phyloP scores from a whole-genome alignment of 2,113 vertebrate genomes.

The Carassius carassius region DNA sequence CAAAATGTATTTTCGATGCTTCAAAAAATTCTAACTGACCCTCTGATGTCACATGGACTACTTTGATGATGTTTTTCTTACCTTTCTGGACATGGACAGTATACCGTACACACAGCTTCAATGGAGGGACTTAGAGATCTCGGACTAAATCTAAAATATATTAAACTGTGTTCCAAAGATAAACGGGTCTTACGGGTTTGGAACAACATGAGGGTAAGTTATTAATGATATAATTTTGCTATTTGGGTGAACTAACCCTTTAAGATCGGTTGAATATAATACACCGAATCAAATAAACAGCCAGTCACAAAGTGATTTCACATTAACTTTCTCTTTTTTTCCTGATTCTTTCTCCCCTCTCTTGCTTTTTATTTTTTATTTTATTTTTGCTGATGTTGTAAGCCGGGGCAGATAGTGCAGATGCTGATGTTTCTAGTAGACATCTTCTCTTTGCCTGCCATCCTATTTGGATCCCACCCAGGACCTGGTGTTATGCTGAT shows the following conservation, averaged over 20 bases:
- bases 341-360: slow-evolving; percentile 25
- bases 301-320: slow-evolving; percentile 47
- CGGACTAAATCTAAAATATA: too few species aligned
- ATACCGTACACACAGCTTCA: too few species aligned
- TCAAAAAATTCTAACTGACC: too few species aligned
- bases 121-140: too few species aligned
- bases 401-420: slow-evolving; percentile 55
- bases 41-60: too few species aligned
- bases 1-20: too few species aligned
- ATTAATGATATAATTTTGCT: too few species aligned
- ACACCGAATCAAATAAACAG: slow-evolving; percentile 29
- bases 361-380: slow-evolving; percentile 12
- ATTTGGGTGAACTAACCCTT: background rate
- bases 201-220: too few species aligned
- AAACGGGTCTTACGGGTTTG: too few species aligned
- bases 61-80: too few species aligned
- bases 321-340: slow-evolving; percentile 8
- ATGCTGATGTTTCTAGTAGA: slow-evolving; percentile 46
- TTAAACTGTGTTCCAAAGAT: too few species aligned
- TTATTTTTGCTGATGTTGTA: slow-evolving; percentile 56
- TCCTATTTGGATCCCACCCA: slow-evolving; percentile 66
- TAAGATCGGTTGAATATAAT: background rate
- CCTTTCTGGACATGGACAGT: too few species aligned
- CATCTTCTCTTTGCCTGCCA: slow-evolving; percentile 52
- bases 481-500: slow-evolving; percentile 71